These are phyloP conservation scores for Varanus salvator DNA, from an alignment of 2,113 vertebrate genomes.

Conservation along the genomic window DNA sequence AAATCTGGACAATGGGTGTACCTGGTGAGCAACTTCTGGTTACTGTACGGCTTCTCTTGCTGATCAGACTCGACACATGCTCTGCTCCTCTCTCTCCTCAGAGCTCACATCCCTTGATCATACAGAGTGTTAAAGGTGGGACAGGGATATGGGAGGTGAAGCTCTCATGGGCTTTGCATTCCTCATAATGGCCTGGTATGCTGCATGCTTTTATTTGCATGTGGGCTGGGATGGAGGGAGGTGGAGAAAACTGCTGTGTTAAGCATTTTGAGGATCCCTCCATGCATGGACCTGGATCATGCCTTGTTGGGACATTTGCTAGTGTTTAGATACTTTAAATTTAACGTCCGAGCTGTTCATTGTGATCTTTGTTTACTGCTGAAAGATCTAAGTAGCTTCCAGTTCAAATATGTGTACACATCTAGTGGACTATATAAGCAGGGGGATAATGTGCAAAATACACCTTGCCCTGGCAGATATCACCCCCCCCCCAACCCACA, in stretches of 20 bases:
- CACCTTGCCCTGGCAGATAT: not conserved
- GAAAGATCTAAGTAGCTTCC: not conserved
- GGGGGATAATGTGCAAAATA: not conserved
- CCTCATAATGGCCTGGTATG: not conserved
- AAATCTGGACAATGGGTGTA: not conserved
- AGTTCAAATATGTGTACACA: not conserved
- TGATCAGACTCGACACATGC: conserved; percentile 19
- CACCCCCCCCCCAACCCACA: not conserved
- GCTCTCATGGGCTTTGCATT: not conserved
- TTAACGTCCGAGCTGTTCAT: not conserved
- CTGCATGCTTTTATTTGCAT: not conserved
- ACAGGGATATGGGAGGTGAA: not conserved
- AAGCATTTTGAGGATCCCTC: not conserved
- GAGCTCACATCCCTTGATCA: not conserved
- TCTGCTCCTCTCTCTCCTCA: not conserved
- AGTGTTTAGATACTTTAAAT: not conserved
- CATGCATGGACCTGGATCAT: not conserved
- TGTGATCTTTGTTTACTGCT: not conserved
- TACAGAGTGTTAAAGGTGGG: not conserved
- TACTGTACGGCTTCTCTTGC: conserved; percentile 37
- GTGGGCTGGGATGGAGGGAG: not conserved
- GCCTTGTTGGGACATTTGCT: not conserved
- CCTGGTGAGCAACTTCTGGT: conserved; percentile 9
- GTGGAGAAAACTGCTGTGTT: not conserved
- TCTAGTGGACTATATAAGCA: not conserved